A percentile compares a stretch with the other conserved stretches of the same genome.
Conservation (phyloP, 35 echinoderm and acorn worm species). For the Ophioderma brevispina region DNA sequence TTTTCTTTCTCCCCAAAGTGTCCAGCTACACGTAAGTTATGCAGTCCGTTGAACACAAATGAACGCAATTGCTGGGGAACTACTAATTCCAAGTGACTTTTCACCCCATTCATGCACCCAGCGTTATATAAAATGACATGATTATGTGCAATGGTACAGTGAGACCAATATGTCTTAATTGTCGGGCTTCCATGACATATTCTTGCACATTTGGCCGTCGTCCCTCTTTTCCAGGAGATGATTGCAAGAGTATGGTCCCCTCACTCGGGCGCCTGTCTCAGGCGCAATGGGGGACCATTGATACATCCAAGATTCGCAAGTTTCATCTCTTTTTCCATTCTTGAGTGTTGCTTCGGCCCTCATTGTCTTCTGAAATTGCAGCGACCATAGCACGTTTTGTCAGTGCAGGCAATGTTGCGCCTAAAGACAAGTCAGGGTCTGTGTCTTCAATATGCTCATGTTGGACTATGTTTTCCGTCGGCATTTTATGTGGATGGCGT, state of each 20-base stretch:
- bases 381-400: too few relatives aligned
- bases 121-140: not conserved
- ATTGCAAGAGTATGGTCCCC: not conserved
- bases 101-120: conserved; percentile 11
- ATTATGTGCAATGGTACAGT: conserved; percentile 20
- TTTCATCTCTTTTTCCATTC: too few relatives aligned
- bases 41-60: not conserved
- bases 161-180: conserved; percentile 24
- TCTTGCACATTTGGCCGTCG: not conserved
- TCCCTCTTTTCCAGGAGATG: not conserved
- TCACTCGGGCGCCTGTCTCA: not conserved
- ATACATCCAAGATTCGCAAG: not conserved
- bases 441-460: not conserved
- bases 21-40: conserved; percentile 4
- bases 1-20: conserved; percentile 35
- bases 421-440: too few relatives aligned
- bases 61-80: not conserved
- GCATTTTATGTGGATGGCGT: not conserved
- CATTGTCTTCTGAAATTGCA: too few relatives aligned
- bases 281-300: not conserved
- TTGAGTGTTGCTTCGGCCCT: too few relatives aligned
- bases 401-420: too few relatives aligned
- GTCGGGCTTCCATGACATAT: not conserved
- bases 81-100: conserved; percentile 11
- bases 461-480: not conserved